Base-by-base conservation (phyloP, 2,888 invertebrate genomes). In the Latrodectus elegans region DNA sequence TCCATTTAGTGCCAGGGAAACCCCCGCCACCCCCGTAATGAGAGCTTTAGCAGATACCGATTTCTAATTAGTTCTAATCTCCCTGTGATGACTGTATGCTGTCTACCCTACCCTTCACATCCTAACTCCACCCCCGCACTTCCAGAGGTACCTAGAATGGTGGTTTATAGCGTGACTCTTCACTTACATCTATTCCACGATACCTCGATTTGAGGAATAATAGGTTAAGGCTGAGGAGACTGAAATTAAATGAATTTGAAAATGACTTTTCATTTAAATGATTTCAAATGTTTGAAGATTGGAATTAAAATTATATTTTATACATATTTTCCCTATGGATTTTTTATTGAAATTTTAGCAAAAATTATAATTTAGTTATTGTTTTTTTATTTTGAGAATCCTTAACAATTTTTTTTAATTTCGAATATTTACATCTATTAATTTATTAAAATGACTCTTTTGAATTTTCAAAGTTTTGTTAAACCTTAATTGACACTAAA, bases 21-120 rank as follows among this genome's bases (percentile, higher is more conserved):
- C 1, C 22, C 17, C 22, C 17, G 52, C 22, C 11, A 15, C 22
- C 22, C 51, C 49, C 12, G 68, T 77, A 77, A 77, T 77, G 77
- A 77, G 68, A 67, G 53, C 51, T 12, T 51, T 65, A 12, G 51
- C 65, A 17, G 67, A 67, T 77, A 77, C 77, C 68, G 68, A 77
- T 77, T 77, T 68, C 77, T 77, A 77, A 77, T 77, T 77, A 77
- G 77, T 77, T 77, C 67, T 77, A 77, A 77, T 77, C 77, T 77
- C 64, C 64, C 49, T 49, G 22, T n/a, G 64, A 60, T 65, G 77
- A 67, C 14, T 17, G 22, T 64, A 14, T 53, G 77, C 12, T 10
- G 52, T 73, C 12, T 8, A 4, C 17, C 55, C 11, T 15, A 8
- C 38, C 22, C 73, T 60, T 51, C 4, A 12, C 53, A 22, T 12